Evolutionary conservation across 2,888 invertebrate species (phyloP), one percentile per base, ranked within the genome.

Genomic region (Oasisia sp.): DNA sequence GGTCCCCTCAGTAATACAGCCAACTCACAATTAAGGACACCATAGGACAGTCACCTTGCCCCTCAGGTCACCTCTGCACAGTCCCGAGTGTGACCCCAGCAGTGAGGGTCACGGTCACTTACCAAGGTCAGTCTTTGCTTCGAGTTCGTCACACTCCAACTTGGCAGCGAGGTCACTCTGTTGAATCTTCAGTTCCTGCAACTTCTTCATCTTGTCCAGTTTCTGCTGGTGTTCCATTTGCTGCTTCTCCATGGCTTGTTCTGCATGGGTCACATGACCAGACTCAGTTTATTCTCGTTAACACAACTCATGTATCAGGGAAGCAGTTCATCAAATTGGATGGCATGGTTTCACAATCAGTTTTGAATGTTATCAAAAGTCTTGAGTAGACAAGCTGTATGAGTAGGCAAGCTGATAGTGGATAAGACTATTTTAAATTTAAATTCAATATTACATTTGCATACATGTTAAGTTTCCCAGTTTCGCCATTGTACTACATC

Each of bases 221-320:
- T 94, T 93, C 92, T 95, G 95, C 45, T 93, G 92, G 56, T 95
- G 95, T 4, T 94, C 93, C 92, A 94, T 94, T 58, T 94, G 94
- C 89, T 93, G 93, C 91, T 93, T 94, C 92, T 95, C 95, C 94
- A 95, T 95, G 0, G 94, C 94, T 93, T 95, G 95, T 90, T 93
- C 95, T 95, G 93, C 89, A 7, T 93, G 93, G 27, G 91, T 89
- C 74, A 74, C 74, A 74, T n/a, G 74, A 74, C 74, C 27, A 19
- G 74, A 27, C 7, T 74, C 74, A 74, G 74, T 74, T 74, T 27
- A 74, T 91, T 93, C 91, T 92, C 90, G 38, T 58, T 19, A 58
- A 45, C 38, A 50, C 45, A 91, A 91, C 19, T 91, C 45, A 91
- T 92, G 91, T 89, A 92, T 45, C 92, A 91, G 32, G 38, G 89